Conservation (phyloP, 2,113 vertebrate species). For the Lutjanus erythropterus region DNA sequence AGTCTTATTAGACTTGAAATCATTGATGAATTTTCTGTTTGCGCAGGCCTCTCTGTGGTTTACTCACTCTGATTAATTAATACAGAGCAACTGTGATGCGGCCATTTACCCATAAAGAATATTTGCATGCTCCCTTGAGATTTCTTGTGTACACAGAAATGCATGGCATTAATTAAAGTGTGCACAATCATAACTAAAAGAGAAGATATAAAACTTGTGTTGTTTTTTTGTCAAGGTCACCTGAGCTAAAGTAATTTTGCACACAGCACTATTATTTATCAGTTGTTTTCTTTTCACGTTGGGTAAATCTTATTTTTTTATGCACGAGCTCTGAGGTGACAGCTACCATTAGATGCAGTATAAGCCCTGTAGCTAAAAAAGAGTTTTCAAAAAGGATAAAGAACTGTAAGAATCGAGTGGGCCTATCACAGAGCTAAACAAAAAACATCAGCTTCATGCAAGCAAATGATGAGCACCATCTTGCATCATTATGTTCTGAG, state of each 20-base stretch:
- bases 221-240: constrained; percentile 35
- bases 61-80: constrained; percentile 65
- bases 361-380: not conserved
- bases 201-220: constrained; percentile 10
- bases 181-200: constrained; percentile 36
- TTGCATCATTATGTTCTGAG: constrained; percentile 33
- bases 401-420: not conserved
- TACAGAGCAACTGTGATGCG: constrained; percentile 40
- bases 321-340: constrained; percentile 22
- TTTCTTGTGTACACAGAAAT: constrained; percentile 36
- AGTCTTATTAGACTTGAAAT: constrained; percentile 54
- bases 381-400: not conserved
- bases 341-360: not conserved
- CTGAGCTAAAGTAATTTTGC: not conserved
- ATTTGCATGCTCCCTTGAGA: constrained; percentile 50
- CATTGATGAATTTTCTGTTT: constrained; percentile 64
- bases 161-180: constrained; percentile 61
- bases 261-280: not conserved
- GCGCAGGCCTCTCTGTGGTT: constrained; percentile 39
- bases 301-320: constrained; percentile 26
- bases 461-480: constrained; percentile 12
- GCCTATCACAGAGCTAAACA: not conserved
- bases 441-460: constrained; percentile 5
- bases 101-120: constrained; percentile 52
- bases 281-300: constrained; percentile 25